These are phyloP conservation scores for Lerista edwardsae DNA, from an alignment of 2,797 vertebrate genomes.

Conservation along the genomic window DNA sequence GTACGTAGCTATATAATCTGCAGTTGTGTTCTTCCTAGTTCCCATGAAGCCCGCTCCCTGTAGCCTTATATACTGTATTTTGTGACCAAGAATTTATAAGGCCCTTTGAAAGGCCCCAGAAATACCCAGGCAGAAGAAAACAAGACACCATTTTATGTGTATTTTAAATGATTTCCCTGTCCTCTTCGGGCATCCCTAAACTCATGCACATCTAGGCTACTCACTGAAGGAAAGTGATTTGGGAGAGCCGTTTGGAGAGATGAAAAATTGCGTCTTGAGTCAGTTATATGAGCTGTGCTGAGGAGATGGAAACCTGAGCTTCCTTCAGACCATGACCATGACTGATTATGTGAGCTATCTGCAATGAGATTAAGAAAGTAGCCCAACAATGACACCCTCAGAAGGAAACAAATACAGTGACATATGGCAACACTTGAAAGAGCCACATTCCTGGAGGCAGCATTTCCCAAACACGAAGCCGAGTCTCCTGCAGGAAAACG, in stretches of 20 bases:
- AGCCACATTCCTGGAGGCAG: constrained; percentile 32
- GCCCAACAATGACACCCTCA: constrained; percentile 10
- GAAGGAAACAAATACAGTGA: constrained; percentile 25
- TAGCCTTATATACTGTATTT: background rate
- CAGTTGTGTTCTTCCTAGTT: background rate
- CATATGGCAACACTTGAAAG: constrained; percentile 29
- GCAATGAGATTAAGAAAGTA: constrained; percentile 42
- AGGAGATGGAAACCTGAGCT: constrained; percentile 5
- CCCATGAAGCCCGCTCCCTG: background rate
- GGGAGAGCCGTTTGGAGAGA: constrained; percentile 5
- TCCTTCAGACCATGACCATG: background rate
- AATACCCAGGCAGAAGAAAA: background rate
- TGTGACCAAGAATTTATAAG: background rate
- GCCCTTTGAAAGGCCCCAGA: background rate
- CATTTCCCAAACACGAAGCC: constrained; percentile 31
- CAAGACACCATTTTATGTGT: background rate
- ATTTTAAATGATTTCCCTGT: background rate
- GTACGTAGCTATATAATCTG: background rate
- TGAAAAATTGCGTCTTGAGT: background rate
- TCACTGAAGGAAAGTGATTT: background rate
- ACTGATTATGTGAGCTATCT: constrained; percentile 13
- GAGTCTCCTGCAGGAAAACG: constrained; percentile 1
- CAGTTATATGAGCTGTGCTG: background rate
- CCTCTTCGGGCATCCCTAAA: background rate
- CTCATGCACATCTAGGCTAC: background rate